Percentiles rank a stretch among this genome's conserved stretches.
Conservation (phyloP, 2,797 vertebrate species). For the Rhynchonycteris naso region DNA sequence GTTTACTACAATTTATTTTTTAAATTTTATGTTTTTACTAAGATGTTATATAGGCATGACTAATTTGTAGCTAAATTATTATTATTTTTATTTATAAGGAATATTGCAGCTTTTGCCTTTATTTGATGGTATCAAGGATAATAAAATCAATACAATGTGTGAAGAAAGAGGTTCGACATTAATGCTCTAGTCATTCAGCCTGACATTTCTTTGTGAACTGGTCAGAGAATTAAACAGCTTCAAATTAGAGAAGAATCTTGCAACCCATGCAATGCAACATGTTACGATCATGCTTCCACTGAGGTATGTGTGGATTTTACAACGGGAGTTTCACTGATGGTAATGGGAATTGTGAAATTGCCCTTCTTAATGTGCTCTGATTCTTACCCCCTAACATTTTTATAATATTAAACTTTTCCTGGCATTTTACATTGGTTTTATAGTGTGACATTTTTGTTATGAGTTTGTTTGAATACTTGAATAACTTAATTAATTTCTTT, state of each 20-base stretch:
- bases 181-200: slow-evolving; percentile 59
- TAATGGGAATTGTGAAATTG: slow-evolving; percentile 15
- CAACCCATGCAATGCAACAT: slow-evolving; percentile 62
- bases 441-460: neutral
- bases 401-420: slow-evolving; percentile 50
- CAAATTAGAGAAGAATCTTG: slow-evolving; percentile 73
- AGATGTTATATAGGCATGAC: neutral
- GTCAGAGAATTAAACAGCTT: slow-evolving; percentile 78
- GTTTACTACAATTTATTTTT: slow-evolving; percentile 11
- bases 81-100: slow-evolving; percentile 13
- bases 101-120: slow-evolving; percentile 1
- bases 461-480: slow-evolving; percentile 5
- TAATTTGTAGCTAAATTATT: slow-evolving; percentile 19
- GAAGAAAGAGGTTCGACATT: slow-evolving; percentile 66
- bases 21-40: slow-evolving; percentile 10
- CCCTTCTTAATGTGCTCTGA: slow-evolving; percentile 37
- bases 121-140: slow-evolving; percentile 52
- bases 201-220: slow-evolving; percentile 80
- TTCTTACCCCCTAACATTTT: slow-evolving; percentile 42
- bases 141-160: slow-evolving; percentile 59
- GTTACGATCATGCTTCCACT: slow-evolving; percentile 49
- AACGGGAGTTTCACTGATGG: slow-evolving; percentile 28
- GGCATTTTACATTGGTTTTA: slow-evolving; percentile 53
- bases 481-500: too few species aligned
- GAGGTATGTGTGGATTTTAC: slow-evolving; percentile 55